These are phyloP conservation scores for Noctuana brunneofusca DNA, from an alignment of 2,888 invertebrate genomes.

Conservation along the genomic window DNA sequence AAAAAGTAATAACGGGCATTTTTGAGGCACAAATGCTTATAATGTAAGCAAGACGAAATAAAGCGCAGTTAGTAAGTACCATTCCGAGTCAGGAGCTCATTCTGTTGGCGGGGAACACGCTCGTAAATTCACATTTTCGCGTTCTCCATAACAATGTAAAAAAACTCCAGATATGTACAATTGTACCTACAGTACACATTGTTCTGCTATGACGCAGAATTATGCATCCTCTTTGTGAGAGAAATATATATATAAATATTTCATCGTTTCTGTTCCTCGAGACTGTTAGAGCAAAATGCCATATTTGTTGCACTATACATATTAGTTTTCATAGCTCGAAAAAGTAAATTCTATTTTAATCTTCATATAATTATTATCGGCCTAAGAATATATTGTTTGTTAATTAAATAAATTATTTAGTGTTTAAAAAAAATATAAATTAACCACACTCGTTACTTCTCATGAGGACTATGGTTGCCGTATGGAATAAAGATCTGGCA, in stretches of 20 bases:
- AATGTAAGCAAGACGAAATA: conserved; percentile 57
- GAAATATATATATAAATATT: conserved; percentile 2
- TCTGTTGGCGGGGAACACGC: conserved; percentile 55
- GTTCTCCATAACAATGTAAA: conserved; percentile 63
- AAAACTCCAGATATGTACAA: conserved; percentile 60
- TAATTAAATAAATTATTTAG: too few species aligned
- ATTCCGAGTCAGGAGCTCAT: conserved; percentile 63
- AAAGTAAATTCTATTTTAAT: too few species aligned
- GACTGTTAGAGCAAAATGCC: too few species aligned
- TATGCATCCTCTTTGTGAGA: conserved; percentile 27
- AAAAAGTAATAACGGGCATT: conserved; percentile 50
- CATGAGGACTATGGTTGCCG: too few species aligned
- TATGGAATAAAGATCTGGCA: too few species aligned
- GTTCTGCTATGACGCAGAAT: conserved; percentile 50
- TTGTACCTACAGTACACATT: too few species aligned
- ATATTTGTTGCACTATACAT: too few species aligned
- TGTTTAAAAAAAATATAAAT: too few species aligned
- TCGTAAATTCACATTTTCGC: conserved; percentile 65
- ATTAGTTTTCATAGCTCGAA: too few species aligned
- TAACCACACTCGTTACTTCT: too few species aligned
- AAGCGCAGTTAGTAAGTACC: conserved; percentile 58
- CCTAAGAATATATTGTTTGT: too few species aligned
- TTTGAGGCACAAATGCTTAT: conserved; percentile 58
- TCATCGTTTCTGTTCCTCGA: conserved; percentile 14
- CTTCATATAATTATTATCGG: too few species aligned